Conservation (phyloP, 2,113 vertebrate species). For the Turdus rufiventris region DNA sequence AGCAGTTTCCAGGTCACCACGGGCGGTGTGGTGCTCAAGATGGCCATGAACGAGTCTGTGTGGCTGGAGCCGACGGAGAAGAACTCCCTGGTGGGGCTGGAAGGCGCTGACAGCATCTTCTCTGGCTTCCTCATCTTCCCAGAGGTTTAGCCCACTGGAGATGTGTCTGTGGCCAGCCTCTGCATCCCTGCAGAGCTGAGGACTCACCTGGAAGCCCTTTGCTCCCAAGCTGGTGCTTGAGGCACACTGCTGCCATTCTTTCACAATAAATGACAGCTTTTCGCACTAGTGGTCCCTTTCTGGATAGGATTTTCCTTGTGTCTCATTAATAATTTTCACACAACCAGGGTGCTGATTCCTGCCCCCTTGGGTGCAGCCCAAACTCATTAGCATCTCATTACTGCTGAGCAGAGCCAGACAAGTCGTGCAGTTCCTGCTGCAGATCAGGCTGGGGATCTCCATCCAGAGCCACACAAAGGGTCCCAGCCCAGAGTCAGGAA, state of each 20-base stretch:
- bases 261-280: conserved; percentile 13
- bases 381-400: neutral
- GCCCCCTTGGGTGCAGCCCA: too few relatives aligned
- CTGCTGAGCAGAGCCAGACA: neutral
- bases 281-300: neutral
- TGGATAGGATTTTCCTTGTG: neutral
- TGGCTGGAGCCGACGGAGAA: conserved; percentile 69
- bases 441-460: neutral
- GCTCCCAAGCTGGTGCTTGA: neutral
- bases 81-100: conserved; percentile 65
- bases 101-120: conserved; percentile 79
- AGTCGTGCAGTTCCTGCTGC: neutral
- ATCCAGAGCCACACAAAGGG: neutral
- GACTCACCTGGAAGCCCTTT: neutral
- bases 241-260: rapidly evolving
- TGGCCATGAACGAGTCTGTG: conserved; percentile 51
- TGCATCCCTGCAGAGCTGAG: neutral
- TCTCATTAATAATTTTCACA: neutral
- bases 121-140: conserved; percentile 82
- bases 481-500: neutral
- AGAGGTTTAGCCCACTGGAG: rapidly evolving
- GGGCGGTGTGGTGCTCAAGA: conserved; percentile 69
- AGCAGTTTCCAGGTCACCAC: conserved; percentile 74
- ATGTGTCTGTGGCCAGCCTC: neutral
- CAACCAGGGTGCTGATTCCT: neutral